Evolutionary conservation across 2,113 vertebrate species (phyloP).

Genomic region (Tympanuchus pallidicinctus): DNA sequence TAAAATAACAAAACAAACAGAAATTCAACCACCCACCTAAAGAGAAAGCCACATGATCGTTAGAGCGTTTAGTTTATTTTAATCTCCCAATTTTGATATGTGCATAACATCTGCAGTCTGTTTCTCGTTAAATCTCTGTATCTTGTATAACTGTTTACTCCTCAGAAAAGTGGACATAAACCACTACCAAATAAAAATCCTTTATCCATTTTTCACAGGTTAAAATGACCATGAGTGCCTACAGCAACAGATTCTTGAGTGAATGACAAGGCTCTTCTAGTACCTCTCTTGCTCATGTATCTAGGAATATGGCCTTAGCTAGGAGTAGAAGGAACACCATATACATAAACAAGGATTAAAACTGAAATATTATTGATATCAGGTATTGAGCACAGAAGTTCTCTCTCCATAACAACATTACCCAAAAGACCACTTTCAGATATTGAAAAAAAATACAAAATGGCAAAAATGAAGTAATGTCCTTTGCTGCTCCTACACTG

Average conservation of each 20-base stretch:
- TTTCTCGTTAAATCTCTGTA: neutral
- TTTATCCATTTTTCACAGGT: neutral
- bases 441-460: neutral
- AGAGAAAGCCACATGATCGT: neutral
- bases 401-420: neutral
- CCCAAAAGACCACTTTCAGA: neutral
- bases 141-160: neutral
- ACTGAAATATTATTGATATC: neutral
- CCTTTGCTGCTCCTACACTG: neutral
- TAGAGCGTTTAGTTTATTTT: neutral
- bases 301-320: neutral
- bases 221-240: neutral
- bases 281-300: neutral
- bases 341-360: neutral
- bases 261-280: neutral
- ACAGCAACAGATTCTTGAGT: neutral
- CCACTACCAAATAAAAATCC: neutral
- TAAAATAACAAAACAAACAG: conserved; percentile 44
- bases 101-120: neutral
- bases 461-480: neutral
- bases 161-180: neutral
- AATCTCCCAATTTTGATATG: neutral
- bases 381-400: neutral
- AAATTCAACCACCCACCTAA: neutral
- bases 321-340: neutral